Evolutionary conservation across 1,140 invertebrate species (phyloP), one percentile per base, ranked within the genome.

Genomic region (Cyclargus thomasi): DNA sequence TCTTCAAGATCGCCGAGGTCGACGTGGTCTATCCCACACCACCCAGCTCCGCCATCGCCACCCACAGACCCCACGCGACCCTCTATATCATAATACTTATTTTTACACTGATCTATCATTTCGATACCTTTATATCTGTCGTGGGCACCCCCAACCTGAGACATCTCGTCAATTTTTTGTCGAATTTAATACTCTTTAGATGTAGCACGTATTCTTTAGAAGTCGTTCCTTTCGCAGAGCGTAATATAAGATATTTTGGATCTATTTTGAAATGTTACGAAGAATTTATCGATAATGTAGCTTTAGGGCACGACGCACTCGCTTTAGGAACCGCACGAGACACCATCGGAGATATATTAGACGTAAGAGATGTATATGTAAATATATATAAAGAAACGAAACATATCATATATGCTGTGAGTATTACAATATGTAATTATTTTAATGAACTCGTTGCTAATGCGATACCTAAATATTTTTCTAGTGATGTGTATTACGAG

Each of bases 1-100:
- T 97, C 82, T 96, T 97, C 87, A 97, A 97, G 91, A 96, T 97
- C 91, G 96, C 96, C n/a, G 95, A 97, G 91, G 95, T 97, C 18
- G 95, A 97, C 84, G 94, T 96, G 36, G 92, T 95, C 8, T 93
- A 91, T 70, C 90, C 90, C 21, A 74, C 85, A 2, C 89, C 90
- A 0, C 88, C 88, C 39, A 86, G 80, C 65, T 83, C 86, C 22
- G 77, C 80, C 22, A 79, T 79, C 35, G 70, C 76, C 23, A 65
- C 71, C 59, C 75, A 78, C 67, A 74, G 65, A 29, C 86, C 86
- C 16, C 63, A 68, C 57, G 76, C 67, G 29, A 66, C 74, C 62
- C 66, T 86, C 57, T 86, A 90, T 63, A 75, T 83, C 63, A 64
- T 83, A 65, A 79, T 89, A 62, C 68, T 77, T 63, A 17, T 88